Evolutionary conservation across 2,888 invertebrate genomes (phyloP), one percentile per base, ranked within the genome.

Genomic region (Camptogramma bilineatum): DNA sequence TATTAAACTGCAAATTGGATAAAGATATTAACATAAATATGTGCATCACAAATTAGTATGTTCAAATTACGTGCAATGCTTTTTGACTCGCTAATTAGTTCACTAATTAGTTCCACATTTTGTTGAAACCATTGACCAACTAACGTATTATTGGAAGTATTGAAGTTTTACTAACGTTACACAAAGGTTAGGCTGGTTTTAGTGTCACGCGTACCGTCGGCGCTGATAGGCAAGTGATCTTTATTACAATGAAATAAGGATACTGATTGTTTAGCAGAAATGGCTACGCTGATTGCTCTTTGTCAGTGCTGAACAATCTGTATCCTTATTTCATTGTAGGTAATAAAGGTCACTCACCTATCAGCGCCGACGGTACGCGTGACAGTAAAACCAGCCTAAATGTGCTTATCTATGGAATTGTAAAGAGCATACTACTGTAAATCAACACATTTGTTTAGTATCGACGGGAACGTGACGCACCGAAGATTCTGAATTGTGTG

Each of bases 91-190:
- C 21, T 48, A 51, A 31, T 51, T 51, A 51, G 16, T 17, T 31
- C 13, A 19, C 52, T 34, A 54, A 54, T 54, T 54, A 42, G 7
- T 16, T n/a, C 5, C 42, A 44, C 16, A 44, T 13, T 39, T 39
- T 4, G 4, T 19, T 21, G n/a, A 52, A 52, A 34, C 0, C 18
- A 31, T 17, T 52, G 52, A 52, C 18, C 19, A 42, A 4, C 19
- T 7, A 34, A 34, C 13, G 34, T 13, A 13, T 39, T 39, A 4
- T 0, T 39, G 10, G 3, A 39, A 39, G 2, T 10, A 39, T 39
- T 39, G 4, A 13, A 13, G 13, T 44, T 16, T 19, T 17, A 46
- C 10, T 46, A 54, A 54, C n/a, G 0, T 21, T 24, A 48, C 4
- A 0, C 19, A 13, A 9, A 2, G 48, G 17, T 44, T 7, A 44